These are phyloP conservation scores for Hesperophylax magnus DNA, from an alignment of 1,140 invertebrate genomes.

Conservation along the genomic window DNA sequence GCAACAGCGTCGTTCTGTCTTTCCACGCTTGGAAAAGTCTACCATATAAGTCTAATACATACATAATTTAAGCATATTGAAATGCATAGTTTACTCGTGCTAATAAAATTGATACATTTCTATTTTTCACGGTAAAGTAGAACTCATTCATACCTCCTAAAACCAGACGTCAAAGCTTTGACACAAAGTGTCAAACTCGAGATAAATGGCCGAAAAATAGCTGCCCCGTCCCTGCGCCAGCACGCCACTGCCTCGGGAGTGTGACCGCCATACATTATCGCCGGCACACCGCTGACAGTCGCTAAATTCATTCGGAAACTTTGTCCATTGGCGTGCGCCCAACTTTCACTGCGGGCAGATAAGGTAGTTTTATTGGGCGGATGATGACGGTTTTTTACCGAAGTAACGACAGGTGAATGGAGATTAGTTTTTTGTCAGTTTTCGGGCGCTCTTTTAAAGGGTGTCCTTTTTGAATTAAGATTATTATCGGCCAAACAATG, in stretches of 20 bases:
- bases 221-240: not conserved
- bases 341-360: not conserved
- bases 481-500: no score
- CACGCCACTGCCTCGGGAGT: not conserved
- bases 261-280: not conserved
- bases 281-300: not conserved
- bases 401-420: not conserved
- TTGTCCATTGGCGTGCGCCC: not conserved
- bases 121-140: no score
- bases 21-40: no score
- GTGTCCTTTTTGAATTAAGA: not conserved
- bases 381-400: slow-evolving; percentile 13
- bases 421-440: not conserved
- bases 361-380: not conserved
- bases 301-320: slow-evolving; percentile 12
- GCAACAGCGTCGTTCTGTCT: no score
- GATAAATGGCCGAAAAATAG: slow-evolving; percentile 1
- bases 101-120: no score
- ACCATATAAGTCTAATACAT: no score
- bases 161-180: not conserved
- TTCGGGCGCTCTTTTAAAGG: not conserved
- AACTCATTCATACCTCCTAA: no score
- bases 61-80: no score
- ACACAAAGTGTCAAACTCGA: not conserved
- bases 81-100: no score